Evolutionary conservation across 2,797 vertebrate genomes (phyloP).

Genomic region (Sus cebifrons): DNA sequence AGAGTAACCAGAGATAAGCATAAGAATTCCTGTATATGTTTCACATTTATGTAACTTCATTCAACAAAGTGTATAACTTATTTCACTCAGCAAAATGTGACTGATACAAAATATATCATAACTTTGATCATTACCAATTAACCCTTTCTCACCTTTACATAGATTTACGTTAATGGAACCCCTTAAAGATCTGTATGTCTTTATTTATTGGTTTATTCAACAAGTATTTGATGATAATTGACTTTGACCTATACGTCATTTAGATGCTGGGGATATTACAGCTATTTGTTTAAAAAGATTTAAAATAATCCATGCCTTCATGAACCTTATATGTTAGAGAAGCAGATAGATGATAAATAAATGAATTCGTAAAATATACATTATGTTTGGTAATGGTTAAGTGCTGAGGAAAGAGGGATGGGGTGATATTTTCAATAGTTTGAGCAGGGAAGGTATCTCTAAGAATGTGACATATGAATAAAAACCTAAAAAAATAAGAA

Average conservation of each 20-base stretch:
- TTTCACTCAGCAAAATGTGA: not conserved
- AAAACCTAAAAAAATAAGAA: not conserved
- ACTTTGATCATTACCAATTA: not conserved
- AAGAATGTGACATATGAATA: not conserved
- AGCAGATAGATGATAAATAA: not conserved
- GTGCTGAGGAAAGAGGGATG: not conserved
- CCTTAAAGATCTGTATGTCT: not conserved
- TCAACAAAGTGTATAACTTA: not conserved
- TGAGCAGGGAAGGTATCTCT: not conserved
- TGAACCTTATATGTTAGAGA: not conserved
- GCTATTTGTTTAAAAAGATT: not conserved
- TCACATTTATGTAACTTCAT: slow-evolving; percentile 6
- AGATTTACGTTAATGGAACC: not conserved
- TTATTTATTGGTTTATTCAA: not conserved
- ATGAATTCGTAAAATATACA: not conserved
- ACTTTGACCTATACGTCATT: not conserved
- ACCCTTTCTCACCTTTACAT: not conserved
- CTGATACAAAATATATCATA: not conserved
- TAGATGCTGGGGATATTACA: not conserved
- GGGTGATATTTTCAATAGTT: not conserved
- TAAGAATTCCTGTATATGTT: not conserved
- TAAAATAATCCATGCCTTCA: not conserved
- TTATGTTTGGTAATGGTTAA: not conserved
- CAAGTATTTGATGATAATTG: not conserved
- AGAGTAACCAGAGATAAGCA: not conserved